A percentile compares a stretch with the other conserved stretches of the same genome.
These are phyloP conservation scores for Ivindomyrus marchei DNA, from an alignment of 2,113 vertebrate species.

Conservation along the genomic window DNA sequence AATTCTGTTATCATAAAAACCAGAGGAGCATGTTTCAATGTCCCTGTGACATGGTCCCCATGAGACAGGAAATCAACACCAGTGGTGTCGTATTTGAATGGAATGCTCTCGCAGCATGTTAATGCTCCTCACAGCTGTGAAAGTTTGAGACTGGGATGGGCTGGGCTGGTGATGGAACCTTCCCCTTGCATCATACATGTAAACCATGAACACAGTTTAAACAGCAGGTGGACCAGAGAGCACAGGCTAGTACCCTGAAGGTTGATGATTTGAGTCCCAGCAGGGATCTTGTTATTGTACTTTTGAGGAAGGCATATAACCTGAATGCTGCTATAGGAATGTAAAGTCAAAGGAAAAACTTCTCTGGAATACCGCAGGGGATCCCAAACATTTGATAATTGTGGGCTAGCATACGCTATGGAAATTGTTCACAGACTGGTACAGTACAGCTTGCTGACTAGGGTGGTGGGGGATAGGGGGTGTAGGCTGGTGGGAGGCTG, in stretches of 20 bases:
- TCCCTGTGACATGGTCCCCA: background rate
- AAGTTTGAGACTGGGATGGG: background rate
- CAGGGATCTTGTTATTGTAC: background rate
- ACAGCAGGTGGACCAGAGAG: background rate
- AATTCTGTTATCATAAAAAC: background rate
- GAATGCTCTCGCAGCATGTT: background rate
- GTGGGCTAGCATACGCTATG: background rate
- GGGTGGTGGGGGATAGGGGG: background rate
- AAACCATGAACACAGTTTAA: background rate
- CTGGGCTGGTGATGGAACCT: background rate
- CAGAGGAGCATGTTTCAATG: background rate
- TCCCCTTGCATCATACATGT: background rate
- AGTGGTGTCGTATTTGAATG: background rate
- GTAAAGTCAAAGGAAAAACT: background rate
- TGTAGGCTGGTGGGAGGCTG: background rate
- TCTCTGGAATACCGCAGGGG: background rate
- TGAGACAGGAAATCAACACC: background rate
- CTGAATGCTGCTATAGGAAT: background rate
- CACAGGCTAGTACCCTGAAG: background rate
- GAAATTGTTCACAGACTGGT: background rate
- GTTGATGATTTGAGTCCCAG: background rate
- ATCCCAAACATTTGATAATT: background rate
- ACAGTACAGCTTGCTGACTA: background rate
- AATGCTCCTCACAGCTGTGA: slow-evolving; percentile 10
- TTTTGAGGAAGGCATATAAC: background rate